Conservation (phyloP, 1,140 invertebrate species). For the Brachystomella parvula region DNA sequence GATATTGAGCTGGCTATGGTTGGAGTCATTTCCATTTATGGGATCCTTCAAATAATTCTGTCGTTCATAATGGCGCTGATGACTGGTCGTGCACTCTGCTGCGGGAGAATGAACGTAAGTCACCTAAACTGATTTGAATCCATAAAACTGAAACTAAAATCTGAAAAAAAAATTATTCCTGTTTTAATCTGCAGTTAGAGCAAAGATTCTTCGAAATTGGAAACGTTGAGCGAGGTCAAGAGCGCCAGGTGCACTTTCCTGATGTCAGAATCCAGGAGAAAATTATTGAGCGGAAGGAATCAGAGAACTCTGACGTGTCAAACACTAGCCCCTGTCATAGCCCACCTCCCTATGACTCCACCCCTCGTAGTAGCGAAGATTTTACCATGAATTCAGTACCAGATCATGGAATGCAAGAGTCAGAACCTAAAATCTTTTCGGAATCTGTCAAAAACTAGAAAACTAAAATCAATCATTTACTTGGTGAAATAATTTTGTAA, state of each 20-base stretch:
- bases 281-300: neutral
- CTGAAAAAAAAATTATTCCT: neutral
- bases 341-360: neutral
- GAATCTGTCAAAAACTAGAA: too few relatives aligned
- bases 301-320: neutral
- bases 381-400: too few relatives aligned
- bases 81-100: constrained; percentile 15
- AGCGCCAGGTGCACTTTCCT: neutral
- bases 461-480: too few relatives aligned
- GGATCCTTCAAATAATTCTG: constrained; percentile 16
- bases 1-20: neutral
- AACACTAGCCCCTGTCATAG: neutral
- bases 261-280: neutral
- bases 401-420: too few relatives aligned
- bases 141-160: neutral
- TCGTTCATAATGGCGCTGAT: constrained; percentile 18
- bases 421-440: too few relatives aligned
- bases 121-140: neutral
- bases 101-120: constrained; percentile 16
- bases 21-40: constrained; percentile 15
- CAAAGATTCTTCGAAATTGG: constrained; percentile 22
- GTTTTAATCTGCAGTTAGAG: constrained; percentile 17
- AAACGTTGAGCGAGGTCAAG: neutral
- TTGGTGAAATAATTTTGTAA: too few relatives aligned
- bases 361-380: neutral